These are phyloP conservation scores for Vireo griseus DNA, from an alignment of 2,797 vertebrate species.

Conservation along the genomic window DNA sequence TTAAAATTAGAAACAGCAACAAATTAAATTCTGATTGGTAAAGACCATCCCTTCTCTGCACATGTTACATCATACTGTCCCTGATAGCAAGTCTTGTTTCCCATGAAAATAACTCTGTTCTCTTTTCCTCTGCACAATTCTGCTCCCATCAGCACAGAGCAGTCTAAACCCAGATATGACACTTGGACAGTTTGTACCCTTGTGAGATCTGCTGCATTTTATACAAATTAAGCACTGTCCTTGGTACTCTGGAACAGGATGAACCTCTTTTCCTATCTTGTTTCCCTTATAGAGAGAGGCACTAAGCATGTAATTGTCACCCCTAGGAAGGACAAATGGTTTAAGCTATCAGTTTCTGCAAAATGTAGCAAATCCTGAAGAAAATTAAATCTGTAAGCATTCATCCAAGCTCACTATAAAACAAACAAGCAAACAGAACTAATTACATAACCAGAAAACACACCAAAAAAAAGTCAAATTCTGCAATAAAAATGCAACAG, in stretches of 20 bases:
- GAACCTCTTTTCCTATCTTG: neutral
- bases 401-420: neutral
- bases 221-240: constrained; percentile 11
- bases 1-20: neutral
- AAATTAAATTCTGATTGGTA: neutral
- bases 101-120: neutral
- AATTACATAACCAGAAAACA: neutral
- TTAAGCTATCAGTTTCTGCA: neutral
- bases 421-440: neutral
- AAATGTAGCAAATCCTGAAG: neutral
- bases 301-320: neutral
- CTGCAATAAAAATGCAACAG: neutral
- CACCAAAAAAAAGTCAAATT: neutral
- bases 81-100: neutral
- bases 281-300: neutral
- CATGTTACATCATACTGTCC: neutral
- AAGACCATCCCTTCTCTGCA: neutral
- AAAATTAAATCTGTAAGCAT: neutral
- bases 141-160: neutral
- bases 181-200: neutral
- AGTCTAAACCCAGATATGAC: neutral
- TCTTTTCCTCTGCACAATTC: neutral
- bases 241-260: neutral
- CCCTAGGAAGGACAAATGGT: neutral
- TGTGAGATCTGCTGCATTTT: neutral